Evolutionary conservation across 2,888 invertebrate species (phyloP), one percentile per base, ranked within the genome.

Genomic region (Acanthosepion lycidas): DNA sequence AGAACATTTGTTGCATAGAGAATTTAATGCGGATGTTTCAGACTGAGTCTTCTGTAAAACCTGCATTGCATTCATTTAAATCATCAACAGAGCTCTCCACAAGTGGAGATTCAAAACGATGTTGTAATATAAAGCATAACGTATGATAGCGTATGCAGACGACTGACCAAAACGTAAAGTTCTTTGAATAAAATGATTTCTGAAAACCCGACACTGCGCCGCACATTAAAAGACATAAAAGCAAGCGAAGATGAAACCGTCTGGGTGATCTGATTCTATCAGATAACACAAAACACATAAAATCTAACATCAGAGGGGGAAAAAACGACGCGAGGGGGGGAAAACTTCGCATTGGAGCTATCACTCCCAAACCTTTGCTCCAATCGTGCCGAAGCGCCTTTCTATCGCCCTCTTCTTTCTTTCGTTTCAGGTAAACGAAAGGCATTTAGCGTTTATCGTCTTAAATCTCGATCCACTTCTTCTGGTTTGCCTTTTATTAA

Each of bases 151-250:
- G 78, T 78, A 33, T n/a, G n/a, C 78, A 78, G 78, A 78, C 78
- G 78, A 78, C n/a, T n/a, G 78, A 78, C n/a, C 78, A 78, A 78
- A 78, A 78, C 78, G 78, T 78, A n/a, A 78, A 78, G n/a, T n/a
- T 33, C 78, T 78, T 78, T 78, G 78, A 78, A 78, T 78, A 78
- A 78, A 78, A 78, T 78, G 78, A 78, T 33, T 78, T 78, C n/a
- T 78, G 78, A 78, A 78, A 78, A 78, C 33, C 78, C n/a, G n/a
- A 12, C 15, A 78, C n/a, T 78, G 78, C 15, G 12, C 33, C n/a
- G 15, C 78, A n/a, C 78, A 78, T 78, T 78, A 78, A 78, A 78
- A 78, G 78, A 78, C 78, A 78, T 78, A 78, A 78, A 78, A 78
- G 18, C n/a, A 12, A n/a, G 23, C 78, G 78, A 78, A 78, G n/a